These are phyloP conservation scores for Drosophila elegans DNA, from an alignment of 1,140 invertebrate genomes.

Conservation along the genomic window DNA sequence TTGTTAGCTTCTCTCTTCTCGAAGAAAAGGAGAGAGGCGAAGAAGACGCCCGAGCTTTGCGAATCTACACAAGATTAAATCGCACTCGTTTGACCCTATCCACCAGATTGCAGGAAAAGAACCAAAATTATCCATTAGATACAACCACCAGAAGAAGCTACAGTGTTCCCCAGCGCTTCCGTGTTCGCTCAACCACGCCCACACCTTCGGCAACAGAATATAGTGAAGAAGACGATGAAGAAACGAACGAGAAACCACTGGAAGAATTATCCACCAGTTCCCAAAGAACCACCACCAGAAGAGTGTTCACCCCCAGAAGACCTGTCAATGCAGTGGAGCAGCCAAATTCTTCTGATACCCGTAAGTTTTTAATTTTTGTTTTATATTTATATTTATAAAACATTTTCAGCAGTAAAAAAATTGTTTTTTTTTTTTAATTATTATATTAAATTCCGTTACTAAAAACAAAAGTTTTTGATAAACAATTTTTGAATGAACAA, in stretches of 20 bases:
- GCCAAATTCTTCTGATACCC: background rate
- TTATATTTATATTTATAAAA: background rate
- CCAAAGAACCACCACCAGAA: background rate
- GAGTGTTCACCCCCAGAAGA: background rate
- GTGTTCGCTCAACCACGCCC: constrained; percentile 25
- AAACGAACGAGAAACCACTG: background rate
- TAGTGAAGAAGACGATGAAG: background rate
- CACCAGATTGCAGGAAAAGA: constrained; percentile 10
- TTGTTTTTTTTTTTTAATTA: no score
- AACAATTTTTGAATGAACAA: no score
- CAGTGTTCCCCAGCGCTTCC: constrained; percentile 36
- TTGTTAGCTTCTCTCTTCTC: constrained; percentile 50
- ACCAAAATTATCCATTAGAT: constrained; percentile 2
- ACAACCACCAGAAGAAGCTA: constrained; percentile 25
- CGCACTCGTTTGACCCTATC: constrained; percentile 43
- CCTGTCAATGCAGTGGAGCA: background rate
- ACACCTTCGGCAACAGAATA: background rate
- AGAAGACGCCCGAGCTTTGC: constrained; percentile 40
- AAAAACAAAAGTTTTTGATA: no score
- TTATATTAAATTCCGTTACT: no score
- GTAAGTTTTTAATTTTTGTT: background rate
- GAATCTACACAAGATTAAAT: constrained; percentile 46
- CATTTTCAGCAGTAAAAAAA: no score
- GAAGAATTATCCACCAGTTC: background rate
- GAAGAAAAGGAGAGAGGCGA: constrained; percentile 20